Percentiles rank a stretch among this genome's conserved stretches.
These are phyloP conservation scores for Dryas iulia DNA, from an alignment of 1,140 invertebrate species.

Conservation along the genomic window DNA sequence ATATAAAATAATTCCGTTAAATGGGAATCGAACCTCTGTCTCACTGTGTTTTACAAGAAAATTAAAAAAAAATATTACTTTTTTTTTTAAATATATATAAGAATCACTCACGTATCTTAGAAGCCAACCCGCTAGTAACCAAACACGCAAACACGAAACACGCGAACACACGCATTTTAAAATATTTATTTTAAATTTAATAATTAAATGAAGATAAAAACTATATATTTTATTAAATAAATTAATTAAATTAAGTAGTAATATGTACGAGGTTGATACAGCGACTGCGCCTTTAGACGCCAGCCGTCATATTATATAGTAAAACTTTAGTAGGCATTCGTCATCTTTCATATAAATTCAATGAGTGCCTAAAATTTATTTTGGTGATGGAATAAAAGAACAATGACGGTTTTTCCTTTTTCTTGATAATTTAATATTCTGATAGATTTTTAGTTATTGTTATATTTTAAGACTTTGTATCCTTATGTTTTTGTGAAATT, in stretches of 20 bases:
- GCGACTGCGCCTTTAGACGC: not conserved
- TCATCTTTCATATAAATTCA: not conserved
- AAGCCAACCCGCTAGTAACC: slow-evolving; percentile 24
- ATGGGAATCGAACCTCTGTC: too few relatives aligned
- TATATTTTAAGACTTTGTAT: too few relatives aligned
- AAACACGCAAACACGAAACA: slow-evolving; percentile 12
- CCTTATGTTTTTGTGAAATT: too few relatives aligned
- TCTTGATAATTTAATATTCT: too few relatives aligned
- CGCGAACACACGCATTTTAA: slow-evolving; percentile 14
- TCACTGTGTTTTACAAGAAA: too few relatives aligned
- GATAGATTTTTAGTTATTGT: too few relatives aligned
- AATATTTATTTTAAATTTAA: not conserved
- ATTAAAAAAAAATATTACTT: too few relatives aligned
- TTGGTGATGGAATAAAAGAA: not conserved
- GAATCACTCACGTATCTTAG: slow-evolving; percentile 43
- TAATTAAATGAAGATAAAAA: not conserved
- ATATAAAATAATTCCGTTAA: too few relatives aligned
- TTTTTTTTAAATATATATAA: too few relatives aligned
- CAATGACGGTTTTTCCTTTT: not conserved
- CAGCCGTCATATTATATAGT: not conserved
- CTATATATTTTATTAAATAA: not conserved
- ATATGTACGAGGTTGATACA: not conserved
- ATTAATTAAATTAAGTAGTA: not conserved
- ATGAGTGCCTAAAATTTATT: not conserved
- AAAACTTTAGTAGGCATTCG: not conserved